Conservation (phyloP, 2,888 invertebrate species). For the Nephrotoma flavescens region DNA sequence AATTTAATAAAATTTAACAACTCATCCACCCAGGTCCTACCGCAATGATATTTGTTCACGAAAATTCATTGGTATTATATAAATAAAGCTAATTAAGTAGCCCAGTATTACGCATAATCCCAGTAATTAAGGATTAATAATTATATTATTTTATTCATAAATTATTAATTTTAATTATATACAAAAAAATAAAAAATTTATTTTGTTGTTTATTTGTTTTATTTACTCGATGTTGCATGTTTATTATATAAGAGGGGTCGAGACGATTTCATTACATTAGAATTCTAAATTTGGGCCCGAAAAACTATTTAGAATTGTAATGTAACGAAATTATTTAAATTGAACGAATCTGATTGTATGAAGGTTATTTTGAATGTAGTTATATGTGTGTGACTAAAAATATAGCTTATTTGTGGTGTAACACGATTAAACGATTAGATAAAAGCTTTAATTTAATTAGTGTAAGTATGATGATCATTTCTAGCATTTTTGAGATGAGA, state of each 20-base stretch:
- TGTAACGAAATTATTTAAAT: neutral
- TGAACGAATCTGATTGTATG: neutral
- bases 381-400: neutral
- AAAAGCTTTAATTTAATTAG: neutral
- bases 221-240: neutral
- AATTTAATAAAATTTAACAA: neutral
- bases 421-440: neutral
- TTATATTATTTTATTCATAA: neutral
- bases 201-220: neutral
- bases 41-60: neutral
- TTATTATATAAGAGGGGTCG: neutral
- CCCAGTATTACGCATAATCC: neutral
- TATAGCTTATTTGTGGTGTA: neutral
- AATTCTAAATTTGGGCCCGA: neutral
- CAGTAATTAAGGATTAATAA: neutral
- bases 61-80: neutral
- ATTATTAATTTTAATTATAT: neutral
- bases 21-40: neutral
- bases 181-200: neutral
- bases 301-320: neutral
- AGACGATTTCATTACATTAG: neutral
- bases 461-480: neutral
- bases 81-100: neutral
- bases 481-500: neutral
- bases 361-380: neutral